phyloP scores from a whole-genome alignment of 2,888 invertebrate genomes.

The Stenurella melanura region DNA sequence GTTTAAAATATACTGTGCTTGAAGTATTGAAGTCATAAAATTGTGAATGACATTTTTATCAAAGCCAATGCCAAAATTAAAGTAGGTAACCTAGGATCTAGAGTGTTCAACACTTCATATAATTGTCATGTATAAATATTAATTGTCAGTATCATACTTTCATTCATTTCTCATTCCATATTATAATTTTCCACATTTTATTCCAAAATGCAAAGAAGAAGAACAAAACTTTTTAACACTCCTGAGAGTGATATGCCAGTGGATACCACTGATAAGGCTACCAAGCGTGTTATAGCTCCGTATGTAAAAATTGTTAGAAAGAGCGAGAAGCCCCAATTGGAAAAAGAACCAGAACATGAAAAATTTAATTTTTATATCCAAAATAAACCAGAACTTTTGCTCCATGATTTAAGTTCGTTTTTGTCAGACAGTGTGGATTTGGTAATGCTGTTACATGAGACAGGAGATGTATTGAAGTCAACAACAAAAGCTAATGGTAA shows the following conservation, averaged over 20 bases:
- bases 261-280: constrained; percentile 74
- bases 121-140: too few species aligned
- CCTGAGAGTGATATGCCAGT: constrained; percentile 40
- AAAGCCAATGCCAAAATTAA: background rate
- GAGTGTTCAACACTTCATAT: background rate
- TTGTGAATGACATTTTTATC: too few species aligned
- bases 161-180: background rate
- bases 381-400: constrained; percentile 69
- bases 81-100: background rate
- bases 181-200: background rate
- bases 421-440: constrained; percentile 77
- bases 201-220: constrained; percentile 47
- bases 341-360: constrained; percentile 61
- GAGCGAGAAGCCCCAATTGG: constrained; percentile 57
- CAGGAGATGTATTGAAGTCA: constrained; percentile 76
- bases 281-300: constrained; percentile 77
- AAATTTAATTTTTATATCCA: constrained; percentile 69
- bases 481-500: constrained; percentile 77
- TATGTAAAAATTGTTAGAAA: constrained; percentile 73
- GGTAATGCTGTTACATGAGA: constrained; percentile 76
- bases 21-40: too few species aligned
- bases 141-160: constrained; percentile 7
- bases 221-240: constrained; percentile 50
- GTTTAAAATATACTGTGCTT: too few species aligned
- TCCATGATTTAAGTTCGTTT: constrained; percentile 71